Evolutionary conservation across 2,888 invertebrate genomes (phyloP), one percentile per base, ranked within the genome.

Genomic region (Sycophila texana): DNA sequence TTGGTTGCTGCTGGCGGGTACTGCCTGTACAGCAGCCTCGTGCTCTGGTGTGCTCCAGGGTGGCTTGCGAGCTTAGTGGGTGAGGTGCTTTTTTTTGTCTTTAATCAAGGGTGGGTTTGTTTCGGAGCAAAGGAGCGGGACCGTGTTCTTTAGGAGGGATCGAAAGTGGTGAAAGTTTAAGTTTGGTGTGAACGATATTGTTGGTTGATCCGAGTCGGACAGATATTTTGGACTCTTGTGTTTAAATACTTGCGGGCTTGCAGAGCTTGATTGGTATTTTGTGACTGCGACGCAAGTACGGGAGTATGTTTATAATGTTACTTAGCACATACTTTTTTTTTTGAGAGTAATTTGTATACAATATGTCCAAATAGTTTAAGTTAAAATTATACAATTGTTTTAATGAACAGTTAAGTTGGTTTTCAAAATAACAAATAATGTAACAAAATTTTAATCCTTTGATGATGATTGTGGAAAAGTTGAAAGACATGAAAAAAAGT

Each of bases 241-340:
- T 39, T 39, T 10, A 7, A 39, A 10, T 39, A 39, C 10, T 39
- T 39, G 39, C 7, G 10, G 39, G 7, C 39, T 1, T 10, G 10
- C 5, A 10, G 10, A 1, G 10, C 10, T n/a, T n/a, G n/a, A n/a
- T n/a, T 10, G 1, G 0, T 10, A 39, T 1, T 39, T 39, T 39
- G 39, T 39, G 7, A 39, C 7, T 7, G 39, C 10, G 39, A 39
- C 10, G 7, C 39, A 39, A 39, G 26, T 22, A 14, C 16, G 16
- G 53, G 30, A 67, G 67, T 67, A 67, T 55, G 30, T 67, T n/a
- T 30, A 67, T 53, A 66, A 3, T 16, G 16, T n/a, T 67, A 30
- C n/a, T 55, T 53, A 26, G 60, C 5, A 60, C 26, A 26, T 60
- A 22, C 67, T 53, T 67, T 66, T 53, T 67, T 20, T 53, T 53